These are phyloP conservation scores for Alfaro cultratus DNA, from an alignment of 2,797 vertebrate species.

Conservation along the genomic window DNA sequence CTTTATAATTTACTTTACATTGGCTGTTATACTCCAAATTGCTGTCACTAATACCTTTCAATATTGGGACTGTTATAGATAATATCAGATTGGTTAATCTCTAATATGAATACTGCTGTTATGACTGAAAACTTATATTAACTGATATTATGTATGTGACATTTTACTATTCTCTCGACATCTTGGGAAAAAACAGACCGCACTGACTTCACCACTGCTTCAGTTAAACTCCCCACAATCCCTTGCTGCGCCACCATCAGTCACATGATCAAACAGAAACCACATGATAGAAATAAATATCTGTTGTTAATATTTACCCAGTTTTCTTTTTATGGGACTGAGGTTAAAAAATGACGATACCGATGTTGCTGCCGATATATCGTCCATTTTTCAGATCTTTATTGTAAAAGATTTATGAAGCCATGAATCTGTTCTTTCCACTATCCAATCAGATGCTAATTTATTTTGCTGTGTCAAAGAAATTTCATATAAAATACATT, in stretches of 20 bases:
- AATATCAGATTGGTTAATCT: too few species aligned
- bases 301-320: not conserved
- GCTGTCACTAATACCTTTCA: too few species aligned
- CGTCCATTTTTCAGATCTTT: not conserved
- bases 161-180: not conserved
- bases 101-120: not conserved
- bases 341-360: not conserved
- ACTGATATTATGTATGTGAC: not conserved
- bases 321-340: not conserved
- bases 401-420: not conserved
- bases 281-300: too few species aligned
- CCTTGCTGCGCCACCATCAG: not conserved
- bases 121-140: not conserved
- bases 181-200: not conserved
- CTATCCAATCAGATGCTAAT: not conserved
- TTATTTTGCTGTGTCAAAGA: not conserved
- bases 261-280: not conserved
- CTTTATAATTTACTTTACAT: too few species aligned
- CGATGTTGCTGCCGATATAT: not conserved
- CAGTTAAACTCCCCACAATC: not conserved
- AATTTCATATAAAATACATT: not conserved
- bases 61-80: too few species aligned
- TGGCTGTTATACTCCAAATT: too few species aligned
- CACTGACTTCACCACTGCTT: not conserved
- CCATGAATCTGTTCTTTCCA: not conserved